Percentiles rank a stretch among this genome's conserved stretches.
Conservation (phyloP, 2,797 vertebrate species). For the Labroides dimidiatus region DNA sequence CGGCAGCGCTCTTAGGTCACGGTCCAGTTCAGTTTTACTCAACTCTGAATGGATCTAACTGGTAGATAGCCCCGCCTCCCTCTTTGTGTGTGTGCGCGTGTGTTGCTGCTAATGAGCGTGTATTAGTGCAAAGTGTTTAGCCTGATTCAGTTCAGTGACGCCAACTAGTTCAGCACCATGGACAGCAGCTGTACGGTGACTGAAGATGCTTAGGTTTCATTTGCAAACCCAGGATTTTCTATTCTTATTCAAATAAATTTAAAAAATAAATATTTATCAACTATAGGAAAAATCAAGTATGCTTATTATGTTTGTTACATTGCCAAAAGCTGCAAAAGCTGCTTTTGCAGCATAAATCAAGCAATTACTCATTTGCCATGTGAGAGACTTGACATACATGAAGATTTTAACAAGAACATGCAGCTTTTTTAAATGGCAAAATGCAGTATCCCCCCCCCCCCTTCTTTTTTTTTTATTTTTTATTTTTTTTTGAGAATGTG, state of each 20-base stretch:
- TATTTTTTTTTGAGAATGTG: too few species aligned
- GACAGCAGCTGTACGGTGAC: conserved; percentile 25
- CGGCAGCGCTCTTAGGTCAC: not conserved
- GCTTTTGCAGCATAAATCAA: too few species aligned
- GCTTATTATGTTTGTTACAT: too few species aligned
- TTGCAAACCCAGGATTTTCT: not conserved
- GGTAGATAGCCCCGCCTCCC: conserved; percentile 38
- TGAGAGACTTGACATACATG: too few species aligned
- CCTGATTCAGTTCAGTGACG: too few species aligned
- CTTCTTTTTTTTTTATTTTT: too few species aligned
- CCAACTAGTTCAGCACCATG: conserved; percentile 30
- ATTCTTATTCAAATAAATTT: not conserved
- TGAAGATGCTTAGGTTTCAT: not conserved
- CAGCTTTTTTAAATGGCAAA: too few species aligned
- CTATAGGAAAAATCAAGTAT: not conserved
- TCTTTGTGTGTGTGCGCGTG: not conserved
- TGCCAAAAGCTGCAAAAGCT: too few species aligned
- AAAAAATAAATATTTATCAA: not conserved
- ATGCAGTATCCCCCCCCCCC: too few species aligned
- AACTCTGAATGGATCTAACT: conserved; percentile 4
- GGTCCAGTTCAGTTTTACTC: not conserved
- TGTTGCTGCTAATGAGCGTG: not conserved
- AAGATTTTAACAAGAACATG: too few species aligned
- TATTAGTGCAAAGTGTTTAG: not conserved
- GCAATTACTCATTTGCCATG: too few species aligned